Evolutionary conservation across 64 coral and sea anemone genomes (phyloP).

Genomic region (Montipora sp.): DNA sequence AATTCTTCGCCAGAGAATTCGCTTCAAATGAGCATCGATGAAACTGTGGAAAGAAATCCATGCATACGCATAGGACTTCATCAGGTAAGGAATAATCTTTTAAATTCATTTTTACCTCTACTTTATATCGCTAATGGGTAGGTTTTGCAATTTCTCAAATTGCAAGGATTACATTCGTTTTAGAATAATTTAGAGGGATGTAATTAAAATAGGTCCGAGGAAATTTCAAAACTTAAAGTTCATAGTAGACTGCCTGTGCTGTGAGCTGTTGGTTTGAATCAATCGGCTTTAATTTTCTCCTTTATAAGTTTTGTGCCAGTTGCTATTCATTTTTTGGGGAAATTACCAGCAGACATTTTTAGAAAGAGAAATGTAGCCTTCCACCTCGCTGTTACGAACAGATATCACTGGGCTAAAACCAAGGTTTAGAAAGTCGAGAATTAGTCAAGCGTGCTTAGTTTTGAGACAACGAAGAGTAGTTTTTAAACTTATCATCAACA

Average conservation of each 20-base stretch:
- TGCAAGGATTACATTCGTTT: no score
- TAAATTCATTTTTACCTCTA: no score
- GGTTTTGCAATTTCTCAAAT: no score
- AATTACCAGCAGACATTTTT: neutral
- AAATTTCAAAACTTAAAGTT: neutral
- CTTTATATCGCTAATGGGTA: no score
- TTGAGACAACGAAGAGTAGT: no score
- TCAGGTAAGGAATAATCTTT: constrained; percentile 28
- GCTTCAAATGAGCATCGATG: constrained; percentile 49
- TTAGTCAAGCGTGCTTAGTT: neutral
- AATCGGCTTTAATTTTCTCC: neutral
- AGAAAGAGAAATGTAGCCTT: neutral
- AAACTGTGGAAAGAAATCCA: constrained; percentile 58
- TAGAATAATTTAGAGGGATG: no score
- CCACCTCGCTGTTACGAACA: neutral
- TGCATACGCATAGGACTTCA: constrained; percentile 50
- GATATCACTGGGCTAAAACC: neutral
- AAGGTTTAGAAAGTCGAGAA: neutral
- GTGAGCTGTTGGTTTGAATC: neutral
- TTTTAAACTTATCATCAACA: no score
- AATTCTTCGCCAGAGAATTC: constrained; percentile 18
- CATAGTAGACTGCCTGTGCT: neutral
- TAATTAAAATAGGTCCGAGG: no score
- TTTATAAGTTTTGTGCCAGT: neutral
- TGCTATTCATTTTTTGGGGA: neutral